Evolutionary conservation across 1,140 invertebrate species (phyloP).

Genomic region (Carcinoscorpius rotundicauda): DNA sequence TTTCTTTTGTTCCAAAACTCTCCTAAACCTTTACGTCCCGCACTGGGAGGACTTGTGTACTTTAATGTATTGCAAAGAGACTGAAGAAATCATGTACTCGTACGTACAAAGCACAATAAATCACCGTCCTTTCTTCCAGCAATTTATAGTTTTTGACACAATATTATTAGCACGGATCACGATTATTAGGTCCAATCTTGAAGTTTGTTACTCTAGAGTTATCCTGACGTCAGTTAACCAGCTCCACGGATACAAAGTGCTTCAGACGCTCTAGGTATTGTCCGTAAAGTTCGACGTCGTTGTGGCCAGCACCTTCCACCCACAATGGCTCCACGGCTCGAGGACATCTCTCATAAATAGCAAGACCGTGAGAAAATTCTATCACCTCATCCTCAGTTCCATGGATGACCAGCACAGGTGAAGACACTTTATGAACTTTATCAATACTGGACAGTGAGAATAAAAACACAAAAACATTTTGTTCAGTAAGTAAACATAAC

Average conservation of each 20-base stretch:
- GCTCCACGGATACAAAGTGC: slow-evolving; percentile 89
- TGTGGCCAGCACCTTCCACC: slow-evolving; percentile 98
- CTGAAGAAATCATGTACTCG: too few relatives aligned
- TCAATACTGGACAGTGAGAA: slow-evolving; percentile 55
- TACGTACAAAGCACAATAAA: too few relatives aligned
- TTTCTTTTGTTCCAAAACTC: too few relatives aligned
- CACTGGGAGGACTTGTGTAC: too few relatives aligned
- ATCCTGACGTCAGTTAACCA: slow-evolving; percentile 32
- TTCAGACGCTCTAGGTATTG: slow-evolving; percentile 95
- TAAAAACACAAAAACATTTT: not conserved
- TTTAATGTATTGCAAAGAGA: too few relatives aligned
- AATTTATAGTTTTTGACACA: too few relatives aligned
- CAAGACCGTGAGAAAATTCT: slow-evolving; percentile 94
- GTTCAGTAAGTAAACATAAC: too few relatives aligned
- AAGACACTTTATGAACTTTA: slow-evolving; percentile 96
- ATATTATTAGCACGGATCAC: too few relatives aligned
- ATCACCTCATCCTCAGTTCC: slow-evolving; percentile 99
- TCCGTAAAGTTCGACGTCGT: slow-evolving; percentile 93
- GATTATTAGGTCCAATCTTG: too few relatives aligned
- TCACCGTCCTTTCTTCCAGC: too few relatives aligned
- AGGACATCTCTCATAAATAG: slow-evolving; percentile 94
- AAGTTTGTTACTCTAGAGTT: too few relatives aligned
- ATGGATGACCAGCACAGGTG: slow-evolving; percentile 96
- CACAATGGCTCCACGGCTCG: slow-evolving; percentile 93
- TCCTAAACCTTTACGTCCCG: too few relatives aligned